Conservation (phyloP, 2,797 vertebrate genomes). For the Sebastes trivittatus region DNA sequence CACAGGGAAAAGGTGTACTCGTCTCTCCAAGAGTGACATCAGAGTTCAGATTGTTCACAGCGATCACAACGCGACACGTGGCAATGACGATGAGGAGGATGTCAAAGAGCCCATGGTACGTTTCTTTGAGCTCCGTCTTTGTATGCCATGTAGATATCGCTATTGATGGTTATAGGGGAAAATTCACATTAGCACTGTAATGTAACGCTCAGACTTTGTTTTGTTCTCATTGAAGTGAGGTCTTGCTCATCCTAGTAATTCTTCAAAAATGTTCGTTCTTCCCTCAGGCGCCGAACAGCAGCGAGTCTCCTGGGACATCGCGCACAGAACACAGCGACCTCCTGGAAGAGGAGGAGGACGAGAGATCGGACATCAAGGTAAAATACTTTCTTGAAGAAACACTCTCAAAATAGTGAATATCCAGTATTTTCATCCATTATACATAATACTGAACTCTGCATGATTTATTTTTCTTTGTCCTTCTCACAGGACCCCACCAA, state of each 20-base stretch:
- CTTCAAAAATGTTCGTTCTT: slow-evolving; percentile 55
- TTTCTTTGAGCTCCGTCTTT: slow-evolving; percentile 6
- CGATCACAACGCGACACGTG: slow-evolving; percentile 85
- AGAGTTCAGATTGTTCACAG: slow-evolving; percentile 88
- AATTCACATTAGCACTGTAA: slow-evolving; percentile 14
- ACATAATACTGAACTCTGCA: background rate
- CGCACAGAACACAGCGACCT: slow-evolving; percentile 90
- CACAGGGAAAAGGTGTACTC: slow-evolving; percentile 84
- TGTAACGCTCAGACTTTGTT: slow-evolving; percentile 22
- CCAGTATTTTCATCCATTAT: background rate
- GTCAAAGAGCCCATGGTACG: slow-evolving; percentile 83
- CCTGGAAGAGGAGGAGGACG: slow-evolving; percentile 88
- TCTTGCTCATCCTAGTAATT: slow-evolving; percentile 57
- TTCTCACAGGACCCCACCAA: slow-evolving; percentile 89
- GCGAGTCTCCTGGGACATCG: slow-evolving; percentile 88
- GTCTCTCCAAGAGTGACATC: slow-evolving; percentile 89
- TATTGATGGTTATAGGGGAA: background rate
- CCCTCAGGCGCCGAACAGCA: slow-evolving; percentile 88
- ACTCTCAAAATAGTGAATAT: slow-evolving; percentile 1
- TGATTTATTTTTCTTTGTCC: background rate
- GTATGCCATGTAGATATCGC: slow-evolving; percentile 1
- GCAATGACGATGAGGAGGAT: slow-evolving; percentile 88
- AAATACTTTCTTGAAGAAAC: slow-evolving; percentile 31
- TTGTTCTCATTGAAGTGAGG: slow-evolving; percentile 40
- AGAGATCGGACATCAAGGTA: slow-evolving; percentile 88